phyloP scores from a whole-genome alignment of 2,113 vertebrate genomes.

The Anser brachyrhynchus region DNA sequence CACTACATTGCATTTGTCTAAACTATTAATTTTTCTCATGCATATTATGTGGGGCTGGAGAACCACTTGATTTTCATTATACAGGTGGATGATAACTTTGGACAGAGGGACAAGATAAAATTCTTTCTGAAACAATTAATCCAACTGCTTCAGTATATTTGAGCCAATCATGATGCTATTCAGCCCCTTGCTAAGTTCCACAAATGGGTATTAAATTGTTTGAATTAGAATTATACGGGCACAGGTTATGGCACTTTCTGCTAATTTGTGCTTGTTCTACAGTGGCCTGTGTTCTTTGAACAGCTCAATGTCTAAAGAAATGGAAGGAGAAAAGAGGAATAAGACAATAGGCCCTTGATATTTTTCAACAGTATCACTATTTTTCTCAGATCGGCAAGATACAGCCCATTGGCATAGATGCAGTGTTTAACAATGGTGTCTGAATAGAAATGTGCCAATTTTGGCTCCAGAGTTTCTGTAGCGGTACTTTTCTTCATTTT shows the following conservation, averaged over 20 bases:
- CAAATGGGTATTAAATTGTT: neutral
- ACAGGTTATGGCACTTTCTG: neutral
- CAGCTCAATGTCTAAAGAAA: neutral
- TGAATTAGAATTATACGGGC: neutral
- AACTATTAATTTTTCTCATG: neutral
- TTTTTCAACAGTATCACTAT: neutral
- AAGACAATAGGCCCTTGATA: neutral
- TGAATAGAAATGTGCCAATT: neutral
- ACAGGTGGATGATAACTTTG: neutral
- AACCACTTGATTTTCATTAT: neutral
- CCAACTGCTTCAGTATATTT: neutral
- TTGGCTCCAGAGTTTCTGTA: neutral
- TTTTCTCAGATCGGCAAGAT: neutral
- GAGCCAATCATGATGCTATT: neutral
- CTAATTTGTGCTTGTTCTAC: neutral
- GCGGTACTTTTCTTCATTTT: neutral
- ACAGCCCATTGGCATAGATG: neutral
- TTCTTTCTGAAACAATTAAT: neutral
- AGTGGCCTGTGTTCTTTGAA: neutral
- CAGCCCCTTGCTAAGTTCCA: neutral
- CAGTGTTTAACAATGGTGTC: neutral
- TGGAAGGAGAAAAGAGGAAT: neutral
- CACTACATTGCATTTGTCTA: neutral
- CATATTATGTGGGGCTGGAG: fast-evolving
- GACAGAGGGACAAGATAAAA: neutral